Base-by-base conservation (phyloP, 1,140 invertebrate genomes). In the Brachionus paranguensis region DNA sequence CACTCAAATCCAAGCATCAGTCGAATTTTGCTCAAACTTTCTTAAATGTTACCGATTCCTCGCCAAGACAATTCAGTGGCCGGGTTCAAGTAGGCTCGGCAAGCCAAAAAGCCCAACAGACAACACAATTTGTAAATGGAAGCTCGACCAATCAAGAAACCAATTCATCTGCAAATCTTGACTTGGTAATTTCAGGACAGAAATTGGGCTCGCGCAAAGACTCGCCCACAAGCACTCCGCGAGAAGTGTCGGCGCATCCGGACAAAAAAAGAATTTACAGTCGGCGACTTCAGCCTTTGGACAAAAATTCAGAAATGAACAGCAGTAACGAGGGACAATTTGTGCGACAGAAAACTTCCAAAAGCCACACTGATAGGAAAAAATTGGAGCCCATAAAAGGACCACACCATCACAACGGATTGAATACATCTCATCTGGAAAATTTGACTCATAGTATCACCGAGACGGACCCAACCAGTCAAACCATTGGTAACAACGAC, bases 261-360 rank as follows among this genome's bases (percentile, higher is more conserved):
- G 68, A 72, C 12, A 76, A 76, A 50, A 76, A 76, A 12, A 14
- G 64, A 45, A 60, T 68, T 17, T 81, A 64, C 60, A 45, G 33
- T 17, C 14, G 78, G 37, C 53, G 78, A 12, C 17, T 81, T 11
- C 78, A 81, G n/a, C 78, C 78, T 24, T 68, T 81, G 78, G 78
- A 81, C 41, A 81, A 81, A 45, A 81, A 81, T 27, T 17, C 33
- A 6, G 72, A 76, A 14, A 27, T 37, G 29, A 11, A 29, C 6
- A 64, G 53, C 60, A 47, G 53, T 12, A 43, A 60, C 10, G 78
- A 64, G 20, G 41, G 53, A 11, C 78, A 81, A 45, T 81, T 81
- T 81, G 41, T 81, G 5, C 33, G 78, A n/a, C 78, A 81, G 24
- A 81, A 81, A 81, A 64, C 78, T n/a, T 81, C 78, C 3, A 81